phyloP scores from a whole-genome alignment of 2,888 invertebrate species.

The Hydropsyche betteni region DNA sequence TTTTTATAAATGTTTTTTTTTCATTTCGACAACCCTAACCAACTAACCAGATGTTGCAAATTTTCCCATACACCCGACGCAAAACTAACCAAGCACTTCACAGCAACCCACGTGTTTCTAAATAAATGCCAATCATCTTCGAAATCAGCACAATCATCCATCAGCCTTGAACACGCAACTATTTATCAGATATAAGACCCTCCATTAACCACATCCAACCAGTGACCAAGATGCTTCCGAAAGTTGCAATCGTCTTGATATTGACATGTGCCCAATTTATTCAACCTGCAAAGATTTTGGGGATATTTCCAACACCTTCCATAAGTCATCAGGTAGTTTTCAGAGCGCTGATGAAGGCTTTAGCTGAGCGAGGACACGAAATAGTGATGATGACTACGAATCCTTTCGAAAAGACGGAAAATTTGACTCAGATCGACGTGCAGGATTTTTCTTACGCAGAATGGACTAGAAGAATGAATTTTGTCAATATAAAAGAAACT shows the following conservation, averaged over 20 bases:
- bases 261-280: neutral
- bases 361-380: constrained; percentile 62
- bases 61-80: no score
- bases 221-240: neutral
- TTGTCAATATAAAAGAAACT: neutral
- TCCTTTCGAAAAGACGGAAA: constrained; percentile 53
- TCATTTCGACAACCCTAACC: no score
- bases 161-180: no score
- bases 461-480: neutral
- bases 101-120: no score
- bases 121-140: no score
- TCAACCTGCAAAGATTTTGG: constrained; percentile 56
- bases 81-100: no score
- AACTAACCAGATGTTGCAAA: no score
- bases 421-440: constrained; percentile 23
- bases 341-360: constrained; percentile 57
- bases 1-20: no score
- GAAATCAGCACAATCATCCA: no score
- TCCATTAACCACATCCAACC: no score
- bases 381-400: constrained; percentile 60
- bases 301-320: constrained; percentile 58
- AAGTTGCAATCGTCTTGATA: neutral
- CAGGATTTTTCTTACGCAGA: neutral
- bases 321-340: constrained; percentile 63
- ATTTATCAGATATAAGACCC: no score